Evolutionary conservation across 1,140 invertebrate species (phyloP).

Genomic region (Lepidostoma basale): DNA sequence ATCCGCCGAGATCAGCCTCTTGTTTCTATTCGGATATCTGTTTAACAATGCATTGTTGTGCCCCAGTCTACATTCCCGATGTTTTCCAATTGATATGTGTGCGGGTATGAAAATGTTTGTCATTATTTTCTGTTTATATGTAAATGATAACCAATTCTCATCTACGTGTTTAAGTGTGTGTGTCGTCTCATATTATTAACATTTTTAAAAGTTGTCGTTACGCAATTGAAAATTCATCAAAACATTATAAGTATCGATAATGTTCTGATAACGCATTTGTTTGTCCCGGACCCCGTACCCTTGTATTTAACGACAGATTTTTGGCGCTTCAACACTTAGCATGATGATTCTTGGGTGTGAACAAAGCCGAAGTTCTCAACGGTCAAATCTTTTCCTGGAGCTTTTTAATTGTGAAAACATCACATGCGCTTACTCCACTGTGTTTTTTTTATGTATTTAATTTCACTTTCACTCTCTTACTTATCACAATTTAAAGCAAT

Average conservation of each 20-base stretch:
- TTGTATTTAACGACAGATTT: conserved; percentile 1
- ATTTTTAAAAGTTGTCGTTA: neutral
- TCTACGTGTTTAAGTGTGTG: conserved; percentile 48
- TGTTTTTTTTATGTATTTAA: conserved; percentile 1
- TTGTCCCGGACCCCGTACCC: too few species aligned
- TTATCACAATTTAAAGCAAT: neutral
- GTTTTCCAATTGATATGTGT: conserved; percentile 51
- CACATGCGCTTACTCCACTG: conserved; percentile 18
- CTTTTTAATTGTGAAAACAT: conserved; percentile 12
- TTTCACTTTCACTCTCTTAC: neutral
- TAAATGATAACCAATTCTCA: conserved; percentile 52
- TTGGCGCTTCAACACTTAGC: conserved; percentile 28
- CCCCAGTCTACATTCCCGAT: conserved; percentile 66
- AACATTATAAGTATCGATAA: too few species aligned
- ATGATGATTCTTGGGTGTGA: conserved; percentile 27
- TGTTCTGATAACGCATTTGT: neutral
- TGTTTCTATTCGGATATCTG: conserved; percentile 42
- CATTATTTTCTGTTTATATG: conserved; percentile 53
- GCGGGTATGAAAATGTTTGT: conserved; percentile 46
- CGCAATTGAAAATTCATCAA: too few species aligned
- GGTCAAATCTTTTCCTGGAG: conserved; percentile 8
- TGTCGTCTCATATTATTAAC: conserved; percentile 35
- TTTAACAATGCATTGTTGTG: conserved; percentile 77
- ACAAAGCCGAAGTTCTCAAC: neutral
- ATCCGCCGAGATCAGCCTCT: conserved; percentile 30